Evolutionary conservation across 2,888 invertebrate species (phyloP), one percentile per base, ranked within the genome.

Genomic region (Amiota mariae): DNA sequence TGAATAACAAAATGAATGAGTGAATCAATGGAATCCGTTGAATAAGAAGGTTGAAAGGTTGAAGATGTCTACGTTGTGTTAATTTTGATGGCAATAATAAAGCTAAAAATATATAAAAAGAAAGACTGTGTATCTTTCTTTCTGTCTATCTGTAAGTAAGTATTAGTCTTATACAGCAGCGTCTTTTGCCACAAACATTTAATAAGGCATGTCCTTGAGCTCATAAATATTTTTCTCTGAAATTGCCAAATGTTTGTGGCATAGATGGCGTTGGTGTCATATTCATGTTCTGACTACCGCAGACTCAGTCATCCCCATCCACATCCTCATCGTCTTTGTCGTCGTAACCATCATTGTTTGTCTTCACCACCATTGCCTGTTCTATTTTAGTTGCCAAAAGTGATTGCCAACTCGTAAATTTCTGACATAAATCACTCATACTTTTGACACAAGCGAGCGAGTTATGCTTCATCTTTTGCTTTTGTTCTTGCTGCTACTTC

Each of bases 371-470:
- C 54, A 54, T 8, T 54, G 6, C 3, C 54, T 2, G 2, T n/a
- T n/a, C 12, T 3, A n/a, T n/a, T n/a, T 6, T 46, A 63, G 63
- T 46, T 63, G 63, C 36, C 61, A 18, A 36, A 36, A 10, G 20
- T 59, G 9, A 57, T 51, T 71, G 70, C 72, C 75, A 18, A 70
- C 71, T 79, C 81, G 75, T 77, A 84, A 78, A 77, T 77, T 78
- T 79, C 68, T 71, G 81, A 77, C 83, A 81, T 77, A 80, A 83
- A 79, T 81, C 80, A 24, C 54, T 54, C 67, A 68, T 51, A n/a
- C 67, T 68, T 68, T 63, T 70, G 71, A 48, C 57, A 67, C 20
- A 57, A 20, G 56, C 70, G 36, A 36, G 36, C 36, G 36, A 36
- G 36, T 36, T 36, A 6, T 59, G 54, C n/a, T n/a, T 51, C n/a